phyloP scores from a whole-genome alignment of 2,888 invertebrate species.

The Aphodius granarius region DNA sequence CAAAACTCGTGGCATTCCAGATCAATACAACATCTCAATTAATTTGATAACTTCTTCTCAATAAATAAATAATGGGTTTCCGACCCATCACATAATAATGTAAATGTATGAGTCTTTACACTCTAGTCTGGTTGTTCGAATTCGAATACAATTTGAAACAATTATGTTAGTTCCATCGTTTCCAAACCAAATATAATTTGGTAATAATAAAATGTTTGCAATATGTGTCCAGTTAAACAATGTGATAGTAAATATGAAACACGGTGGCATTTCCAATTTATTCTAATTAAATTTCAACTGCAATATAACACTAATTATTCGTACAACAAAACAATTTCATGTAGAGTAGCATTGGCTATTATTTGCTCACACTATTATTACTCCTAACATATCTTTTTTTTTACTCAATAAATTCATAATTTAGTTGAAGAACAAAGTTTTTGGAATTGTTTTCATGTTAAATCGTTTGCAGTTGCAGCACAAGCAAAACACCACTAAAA shows the following conservation, averaged over 20 bases:
- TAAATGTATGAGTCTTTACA: too few relatives aligned
- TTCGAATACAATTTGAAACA: background rate
- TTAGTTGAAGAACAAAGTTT: too few relatives aligned
- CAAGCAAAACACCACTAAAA: too few relatives aligned
- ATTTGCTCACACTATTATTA: background rate
- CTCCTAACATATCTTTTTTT: too few relatives aligned
- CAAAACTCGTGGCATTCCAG: too few relatives aligned
- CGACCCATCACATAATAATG: too few relatives aligned
- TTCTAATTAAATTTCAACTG: background rate
- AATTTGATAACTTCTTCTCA: too few relatives aligned
- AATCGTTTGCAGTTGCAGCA: too few relatives aligned
- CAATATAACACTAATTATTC: background rate
- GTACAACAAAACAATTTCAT: background rate
- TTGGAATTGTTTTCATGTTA: too few relatives aligned
- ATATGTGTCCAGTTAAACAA: background rate
- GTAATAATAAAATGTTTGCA: background rate
- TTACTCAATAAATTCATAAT: too few relatives aligned
- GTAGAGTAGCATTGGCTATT: background rate
- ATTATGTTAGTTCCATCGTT: background rate
- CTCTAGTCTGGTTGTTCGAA: background rate
- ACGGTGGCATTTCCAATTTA: background rate
- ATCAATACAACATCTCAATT: too few relatives aligned
- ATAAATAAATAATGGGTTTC: too few relatives aligned
- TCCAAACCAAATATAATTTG: background rate
- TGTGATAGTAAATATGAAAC: background rate